These are phyloP conservation scores for Heliothis peltigera DNA, from an alignment of 2,888 invertebrate genomes.

Conservation along the genomic window DNA sequence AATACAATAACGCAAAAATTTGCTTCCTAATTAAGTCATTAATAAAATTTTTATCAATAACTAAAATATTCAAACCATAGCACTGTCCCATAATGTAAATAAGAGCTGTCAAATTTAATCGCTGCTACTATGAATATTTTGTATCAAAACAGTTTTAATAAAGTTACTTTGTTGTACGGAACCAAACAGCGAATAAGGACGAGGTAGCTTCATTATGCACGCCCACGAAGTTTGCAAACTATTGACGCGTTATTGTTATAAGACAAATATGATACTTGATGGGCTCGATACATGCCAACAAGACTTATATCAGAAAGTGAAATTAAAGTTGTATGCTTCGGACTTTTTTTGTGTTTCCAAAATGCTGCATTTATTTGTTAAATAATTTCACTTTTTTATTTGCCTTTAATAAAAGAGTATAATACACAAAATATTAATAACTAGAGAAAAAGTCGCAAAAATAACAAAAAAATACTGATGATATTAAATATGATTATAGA, in stretches of 20 bases:
- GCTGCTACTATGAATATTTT: slow-evolving; percentile 6
- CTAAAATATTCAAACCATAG: background rate
- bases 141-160: no score
- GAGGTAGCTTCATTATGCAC: slow-evolving; percentile 39
- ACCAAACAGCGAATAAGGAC: slow-evolving; percentile 24
- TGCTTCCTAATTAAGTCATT: no score
- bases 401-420: no score
- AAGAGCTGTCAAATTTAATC: slow-evolving; percentile 1
- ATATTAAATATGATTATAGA: no score
- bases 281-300: slow-evolving; percentile 34
- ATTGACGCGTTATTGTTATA: slow-evolving; percentile 42
- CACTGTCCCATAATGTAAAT: slow-evolving; percentile 1
- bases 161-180: slow-evolving; percentile 21
- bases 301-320: slow-evolving; percentile 1
- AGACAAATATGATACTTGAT: slow-evolving; percentile 43
- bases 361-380: background rate
- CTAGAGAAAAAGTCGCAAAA: no score
- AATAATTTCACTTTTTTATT: background rate
- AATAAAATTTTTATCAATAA: background rate
- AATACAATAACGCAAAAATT: no score
- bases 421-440: no score
- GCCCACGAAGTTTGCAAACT: slow-evolving; percentile 50
- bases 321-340: slow-evolving; percentile 2
- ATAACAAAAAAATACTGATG: no score
- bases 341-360: background rate